phyloP scores from a whole-genome alignment of 1,140 invertebrate species.

The Parasteatoda tepidariorum region DNA sequence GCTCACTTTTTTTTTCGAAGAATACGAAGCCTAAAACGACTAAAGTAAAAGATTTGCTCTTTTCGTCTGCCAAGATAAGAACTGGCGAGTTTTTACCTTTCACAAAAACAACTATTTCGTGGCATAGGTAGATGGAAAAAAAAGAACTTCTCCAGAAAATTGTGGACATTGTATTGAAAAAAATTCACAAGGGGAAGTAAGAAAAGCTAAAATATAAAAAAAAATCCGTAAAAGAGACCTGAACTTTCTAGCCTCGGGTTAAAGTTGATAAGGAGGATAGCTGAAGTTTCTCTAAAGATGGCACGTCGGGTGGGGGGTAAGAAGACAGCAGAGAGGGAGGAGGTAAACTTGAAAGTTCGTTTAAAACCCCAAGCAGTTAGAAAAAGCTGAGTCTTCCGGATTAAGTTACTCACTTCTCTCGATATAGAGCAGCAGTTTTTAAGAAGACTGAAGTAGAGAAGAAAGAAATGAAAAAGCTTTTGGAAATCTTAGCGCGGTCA shows the following conservation, averaged over 20 bases:
- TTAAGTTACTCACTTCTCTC: constrained; percentile 38
- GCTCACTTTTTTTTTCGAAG: not conserved
- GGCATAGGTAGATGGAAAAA: constrained; percentile 10
- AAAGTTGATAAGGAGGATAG: constrained; percentile 49
- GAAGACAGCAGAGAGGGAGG: not conserved
- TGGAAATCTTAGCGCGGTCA: not conserved
- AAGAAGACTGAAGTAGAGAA: not conserved
- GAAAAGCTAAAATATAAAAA: constrained; percentile 1
- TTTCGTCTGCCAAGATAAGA: constrained; percentile 14
- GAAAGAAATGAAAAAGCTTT: not conserved
- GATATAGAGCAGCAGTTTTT: constrained; percentile 13
- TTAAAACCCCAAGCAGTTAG: constrained; percentile 43
- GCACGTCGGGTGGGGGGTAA: not conserved
- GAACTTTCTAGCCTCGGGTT: constrained; percentile 53
- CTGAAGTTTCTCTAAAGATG: constrained; percentile 49
- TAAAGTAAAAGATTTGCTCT: constrained; percentile 53
- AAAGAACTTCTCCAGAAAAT: constrained; percentile 21
- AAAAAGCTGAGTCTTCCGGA: constrained; percentile 15
- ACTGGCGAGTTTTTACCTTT: constrained; percentile 40
- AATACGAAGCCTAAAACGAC: constrained; percentile 36
- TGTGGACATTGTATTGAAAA: constrained; percentile 45
- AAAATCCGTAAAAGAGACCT: constrained; percentile 28
- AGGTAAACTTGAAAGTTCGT: constrained; percentile 31
- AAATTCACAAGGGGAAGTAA: not conserved
- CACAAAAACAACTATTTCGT: constrained; percentile 53